phyloP scores from a whole-genome alignment of 2,113 vertebrate species.

The Chaetops frenatus region DNA sequence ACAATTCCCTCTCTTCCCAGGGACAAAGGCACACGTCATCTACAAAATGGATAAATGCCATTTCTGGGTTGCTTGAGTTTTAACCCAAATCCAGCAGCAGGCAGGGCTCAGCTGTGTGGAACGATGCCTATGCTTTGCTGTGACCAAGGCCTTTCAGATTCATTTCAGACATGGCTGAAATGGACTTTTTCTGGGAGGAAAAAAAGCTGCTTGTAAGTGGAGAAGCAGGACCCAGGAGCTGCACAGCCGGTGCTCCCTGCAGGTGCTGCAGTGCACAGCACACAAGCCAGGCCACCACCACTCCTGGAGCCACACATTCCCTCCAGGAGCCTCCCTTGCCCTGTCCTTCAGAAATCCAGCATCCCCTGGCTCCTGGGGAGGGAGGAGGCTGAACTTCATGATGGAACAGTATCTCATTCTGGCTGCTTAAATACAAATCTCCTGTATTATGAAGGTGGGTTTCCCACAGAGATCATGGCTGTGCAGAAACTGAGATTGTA shows the following conservation, averaged over 20 bases:
- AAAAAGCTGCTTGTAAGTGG: background rate
- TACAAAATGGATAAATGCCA: background rate
- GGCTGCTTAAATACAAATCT: background rate
- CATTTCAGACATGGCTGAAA: background rate
- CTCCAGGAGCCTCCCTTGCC: background rate
- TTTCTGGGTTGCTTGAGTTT: background rate
- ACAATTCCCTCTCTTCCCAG: background rate
- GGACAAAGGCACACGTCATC: background rate
- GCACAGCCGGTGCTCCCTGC: background rate
- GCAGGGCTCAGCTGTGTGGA: background rate
- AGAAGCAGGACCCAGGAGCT: background rate
- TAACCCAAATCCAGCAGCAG: background rate
- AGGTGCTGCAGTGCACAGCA: rapidly evolving
- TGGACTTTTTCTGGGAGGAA: background rate
- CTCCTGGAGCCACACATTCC: background rate
- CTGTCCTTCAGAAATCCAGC: background rate
- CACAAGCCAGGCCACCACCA: background rate
- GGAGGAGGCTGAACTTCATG: background rate
- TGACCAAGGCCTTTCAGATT: background rate
- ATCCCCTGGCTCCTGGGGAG: background rate
- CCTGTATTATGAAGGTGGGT: background rate
- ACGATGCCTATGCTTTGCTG: background rate
- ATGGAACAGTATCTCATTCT: background rate
- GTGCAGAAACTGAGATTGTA: background rate
- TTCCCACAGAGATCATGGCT: background rate